Evolutionary conservation across 1,140 invertebrate genomes (phyloP).

Genomic region (Drosophila ercepeae): DNA sequence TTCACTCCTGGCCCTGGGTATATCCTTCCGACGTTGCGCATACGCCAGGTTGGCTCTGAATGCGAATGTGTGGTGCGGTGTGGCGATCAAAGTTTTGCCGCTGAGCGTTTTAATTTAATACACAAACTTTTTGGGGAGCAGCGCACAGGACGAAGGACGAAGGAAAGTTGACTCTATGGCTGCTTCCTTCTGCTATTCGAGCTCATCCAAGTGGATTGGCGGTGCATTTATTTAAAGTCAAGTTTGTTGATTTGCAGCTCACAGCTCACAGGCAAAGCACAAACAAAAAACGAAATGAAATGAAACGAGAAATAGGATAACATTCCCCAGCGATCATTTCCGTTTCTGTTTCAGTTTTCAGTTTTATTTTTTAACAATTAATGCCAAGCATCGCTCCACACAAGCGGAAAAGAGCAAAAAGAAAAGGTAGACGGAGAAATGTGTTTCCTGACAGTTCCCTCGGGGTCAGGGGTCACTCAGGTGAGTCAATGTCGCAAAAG

Average conservation of each 20-base stretch:
- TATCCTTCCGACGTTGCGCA: constrained; percentile 34
- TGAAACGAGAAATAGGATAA: not conserved
- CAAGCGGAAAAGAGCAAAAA: constrained; percentile 2
- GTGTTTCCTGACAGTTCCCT: constrained; percentile 40
- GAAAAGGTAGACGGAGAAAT: too few species aligned
- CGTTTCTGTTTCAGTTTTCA: constrained; percentile 2
- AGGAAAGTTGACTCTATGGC: constrained; percentile 9
- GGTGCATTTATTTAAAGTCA: constrained; percentile 77
- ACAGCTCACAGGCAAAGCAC: not conserved
- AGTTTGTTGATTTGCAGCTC: constrained; percentile 68
- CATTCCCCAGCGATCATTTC: constrained; percentile 43
- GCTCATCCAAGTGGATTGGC: constrained; percentile 57
- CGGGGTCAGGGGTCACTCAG: constrained; percentile 23
- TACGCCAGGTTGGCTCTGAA: constrained; percentile 48
- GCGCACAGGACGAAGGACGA: not conserved
- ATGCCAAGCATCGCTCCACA: constrained; percentile 46
- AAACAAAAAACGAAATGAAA: not conserved
- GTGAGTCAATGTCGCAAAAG: constrained; percentile 9
- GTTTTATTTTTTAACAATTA: constrained; percentile 42
- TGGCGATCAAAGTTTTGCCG: constrained; percentile 58
- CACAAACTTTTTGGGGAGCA: constrained; percentile 66
- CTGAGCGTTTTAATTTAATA: constrained; percentile 79
- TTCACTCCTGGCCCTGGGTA: not conserved
- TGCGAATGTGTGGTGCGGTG: constrained; percentile 3
- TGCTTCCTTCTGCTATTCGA: constrained; percentile 30